Evolutionary conservation across 2,797 vertebrate species (phyloP), one percentile per base, ranked within the genome.

Genomic region (Premnoplex brunnescens): DNA sequence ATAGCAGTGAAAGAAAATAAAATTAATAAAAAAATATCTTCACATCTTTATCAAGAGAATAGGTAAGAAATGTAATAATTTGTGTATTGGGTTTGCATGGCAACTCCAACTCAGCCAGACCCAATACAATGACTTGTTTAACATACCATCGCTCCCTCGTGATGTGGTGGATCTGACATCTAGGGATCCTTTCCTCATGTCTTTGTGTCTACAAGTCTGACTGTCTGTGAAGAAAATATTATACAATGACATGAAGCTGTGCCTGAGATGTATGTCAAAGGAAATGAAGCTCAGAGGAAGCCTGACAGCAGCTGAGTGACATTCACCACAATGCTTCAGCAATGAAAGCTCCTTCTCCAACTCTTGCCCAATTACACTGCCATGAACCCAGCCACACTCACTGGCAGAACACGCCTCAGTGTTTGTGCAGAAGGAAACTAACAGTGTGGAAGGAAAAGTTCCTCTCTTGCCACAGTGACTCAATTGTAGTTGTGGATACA

Each of bases 101-200:
- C 67, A 85, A 15, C 26, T 78, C 15, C 36, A 78, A 4, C 46
- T 85, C 48, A 73, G 59, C 54, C 48, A 85, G 67, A 78, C 46
- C 67, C 52, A 90, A 73, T 60, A 78, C 0, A 12, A 78, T n/a
- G 30, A 43, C 27, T 9, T 34, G 52, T 88, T 62, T 77, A 62
- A 96, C 99, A 97, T 98, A 99, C 99, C 99, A 96, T 99, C 99
- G 64, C 98, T 99, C 89, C 99, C 98, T 84, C 99, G 98, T 73
- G 99, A 99, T 22, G 98, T 98, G 56, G 98, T 98, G 26, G 99
- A 98, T 96, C 98, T 98, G 80, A 99, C 98, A 32, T 99, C 99
- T 85, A 99, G 96, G 46, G 99, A 99, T 96, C 99, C 98, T 99
- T 99, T 99, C 98, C 99, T 98, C 80, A 98, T 98, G 97, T 99